phyloP scores from a whole-genome alignment of 2,113 vertebrate species.

The Solea senegalensis region DNA sequence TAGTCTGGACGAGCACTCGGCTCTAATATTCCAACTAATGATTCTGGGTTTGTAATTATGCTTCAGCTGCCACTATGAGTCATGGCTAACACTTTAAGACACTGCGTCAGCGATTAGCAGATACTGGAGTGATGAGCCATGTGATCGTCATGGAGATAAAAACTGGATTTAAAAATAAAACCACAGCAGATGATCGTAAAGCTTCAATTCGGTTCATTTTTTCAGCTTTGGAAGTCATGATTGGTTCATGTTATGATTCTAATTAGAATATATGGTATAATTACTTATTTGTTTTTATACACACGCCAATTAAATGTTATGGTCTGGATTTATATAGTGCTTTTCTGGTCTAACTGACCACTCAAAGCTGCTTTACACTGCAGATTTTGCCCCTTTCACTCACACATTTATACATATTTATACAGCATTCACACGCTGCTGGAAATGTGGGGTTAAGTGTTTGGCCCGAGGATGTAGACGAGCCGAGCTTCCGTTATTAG shows the following conservation, averaged over 20 bases:
- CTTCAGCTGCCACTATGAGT: conserved; percentile 41
- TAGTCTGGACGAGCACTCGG: conserved; percentile 29
- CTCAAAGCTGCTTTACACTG: too few relatives aligned
- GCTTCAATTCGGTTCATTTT: not conserved
- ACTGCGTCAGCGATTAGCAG: conserved; percentile 8
- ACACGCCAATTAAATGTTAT: too few relatives aligned
- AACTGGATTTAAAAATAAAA: conserved; percentile 7
- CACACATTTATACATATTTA: too few relatives aligned
- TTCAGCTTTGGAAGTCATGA: not conserved
- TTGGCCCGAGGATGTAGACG: too few relatives aligned
- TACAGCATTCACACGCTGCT: too few relatives aligned
- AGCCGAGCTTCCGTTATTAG: not conserved
- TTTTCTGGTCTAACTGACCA: too few relatives aligned
- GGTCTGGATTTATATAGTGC: too few relatives aligned
- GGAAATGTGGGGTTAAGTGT: too few relatives aligned
- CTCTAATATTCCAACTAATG: conserved; percentile 58
- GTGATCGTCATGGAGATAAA: not conserved
- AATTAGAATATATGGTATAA: too few relatives aligned
- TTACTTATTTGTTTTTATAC: too few relatives aligned
- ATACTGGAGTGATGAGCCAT: conserved; percentile 5
- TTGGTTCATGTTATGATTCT: conserved; percentile 4
- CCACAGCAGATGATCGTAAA: not conserved
- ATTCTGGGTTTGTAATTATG: conserved; percentile 52
- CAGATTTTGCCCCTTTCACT: too few relatives aligned
- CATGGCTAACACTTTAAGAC: conserved; percentile 38